A percentile compares a stretch with the other conserved stretches of the same genome.
These are phyloP conservation scores for Drosophila macrospina DNA, from an alignment of 2,888 invertebrate genomes.

Conservation along the genomic window DNA sequence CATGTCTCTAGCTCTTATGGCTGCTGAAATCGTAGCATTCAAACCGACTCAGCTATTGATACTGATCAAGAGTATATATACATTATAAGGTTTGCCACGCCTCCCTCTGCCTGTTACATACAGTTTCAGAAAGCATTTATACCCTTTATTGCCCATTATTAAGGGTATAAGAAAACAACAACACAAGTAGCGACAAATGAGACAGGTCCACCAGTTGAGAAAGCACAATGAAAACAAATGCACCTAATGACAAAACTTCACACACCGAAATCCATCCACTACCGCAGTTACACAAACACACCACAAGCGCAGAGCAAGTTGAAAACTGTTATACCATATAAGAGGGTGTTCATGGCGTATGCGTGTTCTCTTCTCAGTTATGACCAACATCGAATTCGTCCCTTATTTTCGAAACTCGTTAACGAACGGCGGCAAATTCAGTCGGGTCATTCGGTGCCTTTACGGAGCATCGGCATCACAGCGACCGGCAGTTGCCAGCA, in stretches of 20 bases:
- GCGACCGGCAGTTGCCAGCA: constrained; percentile 62
- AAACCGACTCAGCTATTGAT: no score
- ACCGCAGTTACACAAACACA: constrained; percentile 6
- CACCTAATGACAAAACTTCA: constrained; percentile 80
- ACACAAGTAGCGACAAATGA: constrained; percentile 50
- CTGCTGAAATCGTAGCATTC: no score
- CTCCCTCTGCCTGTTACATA: no score
- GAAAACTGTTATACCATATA: constrained; percentile 51
- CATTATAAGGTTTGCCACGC: no score
- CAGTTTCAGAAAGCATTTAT: no score
- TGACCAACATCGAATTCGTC: constrained; percentile 22
- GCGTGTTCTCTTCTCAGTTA: constrained; percentile 20
- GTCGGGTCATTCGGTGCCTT: constrained; percentile 28
- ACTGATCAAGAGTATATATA: no score
- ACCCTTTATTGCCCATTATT: no score
- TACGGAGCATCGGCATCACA: constrained; percentile 40
- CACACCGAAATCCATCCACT: constrained; percentile 31
- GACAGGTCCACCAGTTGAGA: constrained; percentile 50
- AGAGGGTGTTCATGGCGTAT: constrained; percentile 46
- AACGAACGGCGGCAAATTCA: constrained; percentile 35
- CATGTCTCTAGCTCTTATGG: no score
- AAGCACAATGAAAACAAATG: constrained; percentile 77
- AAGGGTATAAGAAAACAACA: constrained; percentile 13
- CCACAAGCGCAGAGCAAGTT: constrained; percentile 7
- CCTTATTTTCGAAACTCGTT: constrained; percentile 33